phyloP scores from a whole-genome alignment of 2,888 invertebrate genomes.

The Drosophila limbata region DNA sequence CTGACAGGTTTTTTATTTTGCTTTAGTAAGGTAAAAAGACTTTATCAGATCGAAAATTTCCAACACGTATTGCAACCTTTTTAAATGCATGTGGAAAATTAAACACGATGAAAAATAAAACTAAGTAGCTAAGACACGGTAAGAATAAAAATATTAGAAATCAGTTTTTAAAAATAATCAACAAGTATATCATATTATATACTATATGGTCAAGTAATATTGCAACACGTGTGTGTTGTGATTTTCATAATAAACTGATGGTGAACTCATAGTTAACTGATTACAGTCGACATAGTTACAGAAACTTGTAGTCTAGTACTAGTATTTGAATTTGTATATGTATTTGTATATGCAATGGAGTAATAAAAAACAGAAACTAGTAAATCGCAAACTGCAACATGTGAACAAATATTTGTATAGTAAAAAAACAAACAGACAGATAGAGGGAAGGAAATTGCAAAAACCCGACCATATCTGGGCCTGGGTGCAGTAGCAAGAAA shows the following conservation, averaged over 20 bases:
- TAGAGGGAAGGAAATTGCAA: slow-evolving; percentile 28
- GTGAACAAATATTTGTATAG: slow-evolving; percentile 44
- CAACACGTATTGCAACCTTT: not conserved
- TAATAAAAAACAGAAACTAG: slow-evolving; percentile 8
- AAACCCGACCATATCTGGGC: slow-evolving; percentile 23
- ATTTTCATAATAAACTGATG: slow-evolving; percentile 23
- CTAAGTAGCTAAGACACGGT: not conserved
- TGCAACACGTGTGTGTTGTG: slow-evolving; percentile 14
- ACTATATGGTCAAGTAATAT: not conserved
- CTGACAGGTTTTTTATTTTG: slow-evolving; percentile 38
- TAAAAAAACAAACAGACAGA: slow-evolving; percentile 12
- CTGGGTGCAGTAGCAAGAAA: slow-evolving; percentile 15
- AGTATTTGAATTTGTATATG: not conserved
- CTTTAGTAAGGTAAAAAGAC: slow-evolving; percentile 4
- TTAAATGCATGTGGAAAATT: slow-evolving; percentile 3
- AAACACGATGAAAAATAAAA: not conserved
- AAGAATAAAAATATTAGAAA: not conserved
- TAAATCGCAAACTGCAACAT: slow-evolving; percentile 30
- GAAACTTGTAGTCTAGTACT: not conserved
- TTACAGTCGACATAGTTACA: not conserved
- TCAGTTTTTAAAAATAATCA: not conserved
- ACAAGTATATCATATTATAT: too few relatives aligned
- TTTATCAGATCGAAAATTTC: not conserved
- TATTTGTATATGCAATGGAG: not conserved
- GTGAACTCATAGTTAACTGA: slow-evolving; percentile 29